phyloP scores from a whole-genome alignment of 2,797 vertebrate species.

The Percopsis omiscomaycus region DNA sequence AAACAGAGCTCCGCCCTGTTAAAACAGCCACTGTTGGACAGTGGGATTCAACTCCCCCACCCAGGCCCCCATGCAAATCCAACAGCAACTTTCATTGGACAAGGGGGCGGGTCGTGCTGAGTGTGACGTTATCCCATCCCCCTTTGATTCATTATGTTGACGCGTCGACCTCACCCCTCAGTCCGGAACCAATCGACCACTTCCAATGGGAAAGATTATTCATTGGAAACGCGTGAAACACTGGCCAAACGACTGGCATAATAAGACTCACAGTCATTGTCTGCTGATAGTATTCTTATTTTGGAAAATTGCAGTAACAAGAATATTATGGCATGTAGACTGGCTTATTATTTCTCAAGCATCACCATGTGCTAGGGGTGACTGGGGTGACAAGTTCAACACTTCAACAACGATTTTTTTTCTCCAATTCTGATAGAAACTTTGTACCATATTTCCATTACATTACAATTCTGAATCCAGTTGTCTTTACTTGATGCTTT shows the following conservation, averaged over 20 bases:
- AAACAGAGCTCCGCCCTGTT: slow-evolving; percentile 67
- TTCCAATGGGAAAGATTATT: slow-evolving; percentile 26
- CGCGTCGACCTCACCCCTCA: slow-evolving; percentile 65
- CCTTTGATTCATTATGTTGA: slow-evolving; percentile 60
- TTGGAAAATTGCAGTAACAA: slow-evolving; percentile 44
- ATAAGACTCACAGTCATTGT: slow-evolving; percentile 36
- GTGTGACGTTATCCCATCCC: slow-evolving; percentile 55
- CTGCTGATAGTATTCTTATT: slow-evolving; percentile 38
- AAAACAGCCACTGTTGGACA: slow-evolving; percentile 33
- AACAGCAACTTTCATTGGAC: slow-evolving; percentile 54
- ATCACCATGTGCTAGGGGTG: too few relatives aligned
- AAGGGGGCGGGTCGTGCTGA: slow-evolving; percentile 28
- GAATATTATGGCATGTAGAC: slow-evolving; percentile 49
- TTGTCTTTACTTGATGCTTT: too few relatives aligned
- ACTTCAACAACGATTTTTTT: background rate
- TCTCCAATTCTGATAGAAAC: too few relatives aligned
- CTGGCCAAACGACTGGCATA: slow-evolving; percentile 48
- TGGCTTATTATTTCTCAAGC: background rate
- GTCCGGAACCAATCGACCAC: slow-evolving; percentile 39
- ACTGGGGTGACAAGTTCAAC: too few relatives aligned
- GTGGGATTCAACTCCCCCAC: slow-evolving; percentile 27
- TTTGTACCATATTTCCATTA: too few relatives aligned
- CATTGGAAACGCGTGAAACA: background rate
- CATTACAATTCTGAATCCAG: too few relatives aligned
- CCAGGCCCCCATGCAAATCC: slow-evolving; percentile 32